A percentile compares a stretch with the other conserved stretches of the same genome.
These are phyloP conservation scores for Tursiops truncatus DNA, from an alignment of 2,113 vertebrate genomes.

Conservation along the genomic window DNA sequence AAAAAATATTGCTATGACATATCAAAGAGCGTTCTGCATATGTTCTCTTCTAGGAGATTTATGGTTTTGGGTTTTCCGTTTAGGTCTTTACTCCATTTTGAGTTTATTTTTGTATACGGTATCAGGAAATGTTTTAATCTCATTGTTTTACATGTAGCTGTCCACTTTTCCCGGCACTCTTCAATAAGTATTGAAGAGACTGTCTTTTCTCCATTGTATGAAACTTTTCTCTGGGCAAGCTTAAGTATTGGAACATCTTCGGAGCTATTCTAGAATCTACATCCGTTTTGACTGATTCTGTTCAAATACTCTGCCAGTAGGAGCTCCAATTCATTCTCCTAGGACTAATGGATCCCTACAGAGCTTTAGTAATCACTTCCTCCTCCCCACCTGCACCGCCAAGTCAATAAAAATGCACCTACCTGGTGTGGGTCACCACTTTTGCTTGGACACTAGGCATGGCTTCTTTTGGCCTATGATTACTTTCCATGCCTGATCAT, in stretches of 20 bases:
- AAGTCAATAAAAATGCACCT: not conserved
- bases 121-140: not conserved
- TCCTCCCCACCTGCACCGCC: fast-evolving
- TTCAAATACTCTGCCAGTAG: not conserved
- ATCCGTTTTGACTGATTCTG: not conserved
- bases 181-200: not conserved
- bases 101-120: not conserved
- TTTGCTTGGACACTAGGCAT: too few species aligned
- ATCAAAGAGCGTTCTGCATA: not conserved
- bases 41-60: not conserved
- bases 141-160: not conserved
- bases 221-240: not conserved
- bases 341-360: not conserved
- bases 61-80: not conserved
- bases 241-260: not conserved
- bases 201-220: not conserved
- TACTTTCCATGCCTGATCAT: not conserved
- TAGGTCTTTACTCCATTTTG: not conserved
- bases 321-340: not conserved
- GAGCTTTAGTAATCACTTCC: not conserved
- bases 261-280: not conserved
- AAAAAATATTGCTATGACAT: not conserved
- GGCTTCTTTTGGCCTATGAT: not conserved
- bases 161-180: not conserved
- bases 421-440: not conserved